Conservation (phyloP, 2,888 invertebrate genomes). For the Suillia variegata region DNA sequence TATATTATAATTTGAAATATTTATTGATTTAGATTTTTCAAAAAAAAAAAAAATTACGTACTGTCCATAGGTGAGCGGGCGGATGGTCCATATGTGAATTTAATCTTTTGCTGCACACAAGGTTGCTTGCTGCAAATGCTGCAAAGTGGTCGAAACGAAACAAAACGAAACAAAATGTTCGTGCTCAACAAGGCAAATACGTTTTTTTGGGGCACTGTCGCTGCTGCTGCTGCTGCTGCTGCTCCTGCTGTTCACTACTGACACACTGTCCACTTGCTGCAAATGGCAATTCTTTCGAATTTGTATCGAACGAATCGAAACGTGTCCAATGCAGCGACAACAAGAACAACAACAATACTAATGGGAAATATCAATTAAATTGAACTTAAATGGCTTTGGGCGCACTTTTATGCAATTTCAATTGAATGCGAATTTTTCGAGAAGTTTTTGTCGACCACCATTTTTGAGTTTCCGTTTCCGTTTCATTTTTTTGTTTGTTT, state of each 20-base stretch:
- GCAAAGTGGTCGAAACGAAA: background rate
- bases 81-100: background rate
- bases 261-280: background rate
- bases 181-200: background rate
- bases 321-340: too few species aligned
- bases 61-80: too few species aligned
- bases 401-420: background rate
- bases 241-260: background rate
- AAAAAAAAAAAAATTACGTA: too few species aligned
- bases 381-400: slow-evolving; percentile 8
- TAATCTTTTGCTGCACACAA: background rate
- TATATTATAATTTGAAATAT: too few species aligned
- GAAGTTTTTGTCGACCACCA: too few species aligned
- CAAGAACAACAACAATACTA: background rate
- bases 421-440: background rate
- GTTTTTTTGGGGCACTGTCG: background rate
- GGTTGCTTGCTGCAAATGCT: background rate
- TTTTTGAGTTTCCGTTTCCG: too few species aligned
- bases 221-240: background rate
- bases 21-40: too few species aligned
- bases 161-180: too few species aligned
- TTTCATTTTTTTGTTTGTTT: too few species aligned
- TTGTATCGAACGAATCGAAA: too few species aligned
- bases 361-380: slow-evolving; percentile 11
- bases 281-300: too few species aligned